phyloP scores from a whole-genome alignment of 2,797 vertebrate genomes.

The Sebastes oblongus region DNA sequence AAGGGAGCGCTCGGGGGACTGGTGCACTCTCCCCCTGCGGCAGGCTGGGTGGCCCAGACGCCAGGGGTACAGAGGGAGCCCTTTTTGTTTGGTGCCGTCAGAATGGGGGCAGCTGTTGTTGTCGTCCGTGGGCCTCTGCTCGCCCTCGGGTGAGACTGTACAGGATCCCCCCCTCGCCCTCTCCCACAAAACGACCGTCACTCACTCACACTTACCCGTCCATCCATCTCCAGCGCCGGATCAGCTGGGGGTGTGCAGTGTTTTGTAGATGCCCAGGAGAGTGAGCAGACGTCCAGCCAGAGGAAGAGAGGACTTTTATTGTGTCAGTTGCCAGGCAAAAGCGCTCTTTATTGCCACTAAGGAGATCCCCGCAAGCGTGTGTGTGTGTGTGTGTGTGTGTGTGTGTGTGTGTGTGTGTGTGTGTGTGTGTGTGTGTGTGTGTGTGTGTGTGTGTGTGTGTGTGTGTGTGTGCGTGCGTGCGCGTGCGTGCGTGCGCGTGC shows the following conservation, averaged over 20 bases:
- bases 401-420: slow-evolving; percentile 11
- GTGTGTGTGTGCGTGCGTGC: slow-evolving; percentile 13
- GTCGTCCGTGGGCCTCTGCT: slow-evolving; percentile 58
- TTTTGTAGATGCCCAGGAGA: slow-evolving; percentile 59
- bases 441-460: slow-evolving; percentile 32
- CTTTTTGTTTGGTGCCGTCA: slow-evolving; percentile 50
- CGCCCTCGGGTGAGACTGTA: slow-evolving; percentile 45
- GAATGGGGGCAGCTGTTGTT: slow-evolving; percentile 74
- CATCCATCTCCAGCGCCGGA: slow-evolving; percentile 50
- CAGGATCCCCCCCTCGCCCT: slow-evolving; percentile 26
- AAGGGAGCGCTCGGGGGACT: slow-evolving; percentile 34
- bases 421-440: slow-evolving; percentile 11
- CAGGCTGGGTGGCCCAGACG: slow-evolving; percentile 70
- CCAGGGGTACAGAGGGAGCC: slow-evolving; percentile 46
- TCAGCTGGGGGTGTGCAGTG: slow-evolving; percentile 54
- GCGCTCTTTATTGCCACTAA: slow-evolving; percentile 73
- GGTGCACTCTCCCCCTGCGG: slow-evolving; percentile 24
- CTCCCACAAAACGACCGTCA: slow-evolving; percentile 37
- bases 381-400: slow-evolving; percentile 38
- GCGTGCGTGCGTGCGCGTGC: neutral
- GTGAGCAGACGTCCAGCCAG: slow-evolving; percentile 52
- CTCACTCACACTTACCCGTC: slow-evolving; percentile 31
- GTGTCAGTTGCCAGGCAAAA: slow-evolving; percentile 72
- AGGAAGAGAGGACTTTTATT: slow-evolving; percentile 65
- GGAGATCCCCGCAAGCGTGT: slow-evolving; percentile 54